These are phyloP conservation scores for Gymnocypris eckloni DNA, from an alignment of 2,797 vertebrate species.

Conservation along the genomic window DNA sequence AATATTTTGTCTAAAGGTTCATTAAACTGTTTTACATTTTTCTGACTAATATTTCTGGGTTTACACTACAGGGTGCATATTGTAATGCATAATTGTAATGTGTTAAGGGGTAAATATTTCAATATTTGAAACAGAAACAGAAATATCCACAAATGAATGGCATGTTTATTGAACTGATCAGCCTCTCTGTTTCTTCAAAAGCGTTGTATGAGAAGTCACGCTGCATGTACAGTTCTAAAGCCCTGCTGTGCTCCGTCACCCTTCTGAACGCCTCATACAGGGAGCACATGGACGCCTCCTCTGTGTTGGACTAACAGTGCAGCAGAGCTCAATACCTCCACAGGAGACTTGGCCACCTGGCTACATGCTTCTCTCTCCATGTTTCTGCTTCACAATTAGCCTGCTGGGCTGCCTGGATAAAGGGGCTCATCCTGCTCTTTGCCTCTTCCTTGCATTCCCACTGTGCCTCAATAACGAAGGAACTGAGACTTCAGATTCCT, in stretches of 20 bases:
- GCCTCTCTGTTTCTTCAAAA: slow-evolving; percentile 58
- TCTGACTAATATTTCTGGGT: background rate
- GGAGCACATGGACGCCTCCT: slow-evolving; percentile 66
- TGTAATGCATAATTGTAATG: background rate
- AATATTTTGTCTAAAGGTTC: background rate
- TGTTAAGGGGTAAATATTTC: background rate
- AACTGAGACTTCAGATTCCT: slow-evolving; percentile 40
- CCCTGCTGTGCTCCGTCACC: slow-evolving; percentile 69
- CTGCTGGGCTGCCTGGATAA: slow-evolving; percentile 64
- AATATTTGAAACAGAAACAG: background rate
- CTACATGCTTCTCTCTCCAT: slow-evolving; percentile 59
- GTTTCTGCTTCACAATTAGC: slow-evolving; percentile 69
- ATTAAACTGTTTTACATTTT: background rate
- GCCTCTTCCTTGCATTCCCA: slow-evolving; percentile 32
- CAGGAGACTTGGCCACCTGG: slow-evolving; percentile 76
- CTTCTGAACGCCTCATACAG: slow-evolving; percentile 58
- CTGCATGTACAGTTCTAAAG: slow-evolving; percentile 61
- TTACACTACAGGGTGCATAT: background rate
- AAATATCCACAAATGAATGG: slow-evolving; percentile 11
- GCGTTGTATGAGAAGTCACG: slow-evolving; percentile 62
- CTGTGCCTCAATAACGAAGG: slow-evolving; percentile 13
- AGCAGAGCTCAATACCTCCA: slow-evolving; percentile 76
- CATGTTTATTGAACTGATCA: slow-evolving; percentile 60
- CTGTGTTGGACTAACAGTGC: slow-evolving; percentile 74
- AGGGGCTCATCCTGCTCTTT: slow-evolving; percentile 64